Evolutionary conservation across 2,113 vertebrate species (phyloP), one percentile per base, ranked within the genome.

Genomic region (Notarius lentiginosus): DNA sequence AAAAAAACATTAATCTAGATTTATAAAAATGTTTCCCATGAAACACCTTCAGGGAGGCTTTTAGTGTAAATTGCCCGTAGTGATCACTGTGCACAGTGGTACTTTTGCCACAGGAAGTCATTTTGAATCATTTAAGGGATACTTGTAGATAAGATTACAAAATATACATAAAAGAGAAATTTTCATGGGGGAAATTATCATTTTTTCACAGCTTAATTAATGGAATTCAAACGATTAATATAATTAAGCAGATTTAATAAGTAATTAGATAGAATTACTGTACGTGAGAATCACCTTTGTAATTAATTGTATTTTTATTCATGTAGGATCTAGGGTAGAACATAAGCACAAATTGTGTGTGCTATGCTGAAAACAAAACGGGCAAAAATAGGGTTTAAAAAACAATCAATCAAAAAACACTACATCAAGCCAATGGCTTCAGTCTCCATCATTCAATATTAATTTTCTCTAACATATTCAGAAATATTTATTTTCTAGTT

Each of bases 41-140:
- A 68, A 27, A 68, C 11, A 68, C 11, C 41, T 68, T 30, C 20
- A 73, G 20, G 10, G 24, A 76, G 47, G 3, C 11, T 77, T 76
- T 53, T 53, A n/a, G 24, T 53, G 73, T 76, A 51, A 76, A 14
- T n/a, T 53, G 49, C 1, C 51, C 49, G 15, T 58, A 58, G 7
- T 30, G 2, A 58, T 27, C 8, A 79, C 15, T 79, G 53, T 41
- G 58, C 27, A 58, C 76, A 79, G 10, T 79, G 77, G 8, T 8
- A 79, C 53, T 79, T 56, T 79, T 79, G 53, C 41, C 17, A 79
- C n/a, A 12, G n/a, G 15, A 79, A 18, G 77, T 34, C 77, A 58
- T 79, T 17, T 58, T 79, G 8, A 30, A 17, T 79, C n/a, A 58
- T 58, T 79, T 79, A 58, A 12, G 17, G 55, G 15, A 20, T 34